Evolutionary conservation across 2,888 invertebrate species (phyloP).

Genomic region (Papilio demoleus): DNA sequence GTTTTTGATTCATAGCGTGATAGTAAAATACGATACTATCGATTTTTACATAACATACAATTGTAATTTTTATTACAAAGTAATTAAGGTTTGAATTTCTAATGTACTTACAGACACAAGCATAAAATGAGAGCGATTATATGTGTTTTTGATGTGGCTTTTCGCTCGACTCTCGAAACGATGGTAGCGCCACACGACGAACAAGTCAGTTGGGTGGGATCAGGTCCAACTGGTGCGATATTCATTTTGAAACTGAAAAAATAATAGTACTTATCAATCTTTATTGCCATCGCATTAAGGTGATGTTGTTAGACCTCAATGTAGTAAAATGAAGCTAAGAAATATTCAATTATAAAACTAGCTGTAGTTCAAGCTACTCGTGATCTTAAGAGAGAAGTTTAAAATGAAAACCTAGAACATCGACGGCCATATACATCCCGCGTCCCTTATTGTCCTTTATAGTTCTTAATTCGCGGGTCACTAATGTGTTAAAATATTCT

Average conservation of each 20-base stretch:
- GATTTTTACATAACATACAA: background rate
- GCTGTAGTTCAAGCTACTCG: too few species aligned
- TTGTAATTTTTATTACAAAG: background rate
- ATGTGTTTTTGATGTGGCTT: conserved; percentile 81
- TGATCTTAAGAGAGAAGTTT: too few species aligned
- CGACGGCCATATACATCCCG: too few species aligned
- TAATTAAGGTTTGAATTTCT: background rate
- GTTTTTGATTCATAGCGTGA: conserved; percentile 23
- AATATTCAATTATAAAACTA: too few species aligned
- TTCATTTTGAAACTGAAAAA: conserved; percentile 36
- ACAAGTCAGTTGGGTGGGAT: conserved; percentile 68
- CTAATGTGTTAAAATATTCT: too few species aligned
- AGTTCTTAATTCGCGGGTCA: too few species aligned
- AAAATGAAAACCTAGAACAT: too few species aligned
- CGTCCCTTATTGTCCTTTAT: too few species aligned
- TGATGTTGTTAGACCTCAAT: too few species aligned
- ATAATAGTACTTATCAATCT: background rate
- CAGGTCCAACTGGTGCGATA: conserved; percentile 63
- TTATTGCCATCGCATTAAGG: too few species aligned
- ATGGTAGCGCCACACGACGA: conserved; percentile 74
- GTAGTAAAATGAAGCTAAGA: too few species aligned
- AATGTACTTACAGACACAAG: conserved; percentile 52
- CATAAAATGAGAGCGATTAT: conserved; percentile 79
- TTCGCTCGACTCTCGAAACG: conserved; percentile 69
- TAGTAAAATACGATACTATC: conserved; percentile 18